Evolutionary conservation across 2,113 vertebrate species (phyloP), one percentile per base, ranked within the genome.

Genomic region (Actenoides hombroni): DNA sequence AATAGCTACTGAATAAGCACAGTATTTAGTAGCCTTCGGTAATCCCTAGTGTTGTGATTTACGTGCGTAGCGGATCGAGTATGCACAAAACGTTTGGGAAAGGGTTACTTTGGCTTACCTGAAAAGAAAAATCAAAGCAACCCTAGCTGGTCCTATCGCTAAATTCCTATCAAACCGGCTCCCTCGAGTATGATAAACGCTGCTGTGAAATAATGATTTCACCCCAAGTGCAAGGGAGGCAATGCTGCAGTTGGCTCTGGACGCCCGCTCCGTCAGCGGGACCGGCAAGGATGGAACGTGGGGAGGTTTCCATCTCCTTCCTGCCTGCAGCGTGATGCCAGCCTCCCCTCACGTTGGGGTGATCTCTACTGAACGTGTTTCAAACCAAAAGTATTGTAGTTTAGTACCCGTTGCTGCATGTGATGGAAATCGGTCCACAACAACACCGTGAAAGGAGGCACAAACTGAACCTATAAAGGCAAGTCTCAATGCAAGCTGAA

Each of bases 401-500:
- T 94, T 89, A 79, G 83, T 93, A 83, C 75, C 78, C 85, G 89
- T 94, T 95, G 86, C 83, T 96, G 51, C 84, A 67, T 69, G 78
- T 48, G 75, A 75, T 94, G 84, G 67, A 90, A 97, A 94, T 94
- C 71, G 69, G 93, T 92, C 83, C 95, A 35, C 88, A 67, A 39
- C 69, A 75, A 92, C 92, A 86, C 74, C 35, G 0, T 78, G 59
- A 95, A 95, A 91, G 69, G 95, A 89, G 95, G 90, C 69, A 88
- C 79, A 90, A 90, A 94, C 84, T 5, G 70, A 96, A 96, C 76
- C 88, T 94, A 37, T 53, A 88, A 95, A 97, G 92, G 92, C 92
- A 97, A 96, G 79, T 90, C 77, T 94, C 94, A 97, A 94, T 95
- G 70, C 89, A 96, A 94, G 71, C 81, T 97, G 92, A 91, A 95